Base-by-base conservation (phyloP, 2,797 vertebrate species). In the Gambelia wislizenii region DNA sequence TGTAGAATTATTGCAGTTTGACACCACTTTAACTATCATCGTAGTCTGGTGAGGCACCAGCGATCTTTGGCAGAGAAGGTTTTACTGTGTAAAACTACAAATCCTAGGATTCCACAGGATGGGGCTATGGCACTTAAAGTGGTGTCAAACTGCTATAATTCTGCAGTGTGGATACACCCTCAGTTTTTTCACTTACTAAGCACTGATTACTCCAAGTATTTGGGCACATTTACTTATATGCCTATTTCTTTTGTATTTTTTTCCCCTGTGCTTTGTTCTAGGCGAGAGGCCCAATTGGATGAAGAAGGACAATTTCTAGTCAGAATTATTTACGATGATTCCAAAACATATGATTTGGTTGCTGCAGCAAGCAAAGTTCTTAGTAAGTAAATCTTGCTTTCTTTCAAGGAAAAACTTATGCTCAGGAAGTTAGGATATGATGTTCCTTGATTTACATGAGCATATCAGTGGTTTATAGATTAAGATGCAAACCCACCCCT, bases 221-320 rank as follows among this genome's bases (percentile, higher is more conserved):
- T 30, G 25, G n/a, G 49, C 6, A 18, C 30, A 83, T 64, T 64
- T 20, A 25, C 42, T 22, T 52, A 78, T 16, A 78, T 61, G 33
- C n/a, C 44, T 72, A 22, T 20, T 61, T 12, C 7, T 70, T 80
- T 39, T 47, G 8, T 80, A 20, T 44, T 74, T 67, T 91, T 88
- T 39, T 74, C 79, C 30, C 27, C 56, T 89, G 4, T 78, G 0
- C 91, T 95, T 87, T 88, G 91, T 96, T 96, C 77, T 96, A 99
- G 99, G 96, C 98, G 98, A 94, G 99, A 99, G 95, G 99, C 99
- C 25, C 99, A 99, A 91, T 97, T 99, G 87, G 99, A 99, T 95
- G 98, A 99, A 92, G 99, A 99, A 95, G 99, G 99, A 85, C 99
- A 99, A 90, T 99, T 99, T 96, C 98, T 99, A 52, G 99, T 99